Evolutionary conservation across 2,888 invertebrate genomes (phyloP), one percentile per base, ranked within the genome.

Genomic region (Drosophila anomalata): DNA sequence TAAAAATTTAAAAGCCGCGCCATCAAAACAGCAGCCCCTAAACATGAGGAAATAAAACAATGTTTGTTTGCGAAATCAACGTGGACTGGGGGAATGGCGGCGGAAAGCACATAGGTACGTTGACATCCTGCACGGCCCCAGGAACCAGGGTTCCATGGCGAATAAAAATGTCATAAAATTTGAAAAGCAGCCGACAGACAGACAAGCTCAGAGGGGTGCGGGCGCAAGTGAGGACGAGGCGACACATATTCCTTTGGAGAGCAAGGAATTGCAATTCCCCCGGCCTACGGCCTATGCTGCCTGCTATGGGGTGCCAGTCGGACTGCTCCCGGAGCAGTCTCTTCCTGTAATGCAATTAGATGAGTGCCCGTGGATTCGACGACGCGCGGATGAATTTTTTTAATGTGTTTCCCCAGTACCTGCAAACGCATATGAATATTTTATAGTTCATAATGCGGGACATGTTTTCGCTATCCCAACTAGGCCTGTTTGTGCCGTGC

Each of bases 81-180:
- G 69, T 67, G 62, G 60, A 68, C 63, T 66, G 48, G 9, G 12
- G 26, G 36, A 8, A 41, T 31, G 24, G 29, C 33, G 33, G 36
- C 36, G 48, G 20, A 52, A 44, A 48, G 47, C 22, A 26, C 41
- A 20, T 76, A 73, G 76, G 78, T 82, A 76, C 68, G 69, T 66
- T 73, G 73, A 78, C 80, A 78, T 77, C 63, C 52, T 54, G 22
- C 53, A 24, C 31, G 41, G 17, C 26, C 29, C 11, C n/a, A 33
- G 33, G 11, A 52, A 14, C 47, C 46, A n/a, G 63, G 69, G 58
- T 76, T 54, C 47, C 46, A n/a, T 66, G 69, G 58, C 78, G 56
- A 87, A 89, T 89, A 85, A 88, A 85, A 85, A 85, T 79, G 86
- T 87, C 84, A 89, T 85, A 89, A 85, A 89, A 85, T 87, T 79